A percentile compares a stretch with the other conserved stretches of the same genome.
phyloP scores from a whole-genome alignment of 2,113 vertebrate species.

The Rafetus swinhoei region DNA sequence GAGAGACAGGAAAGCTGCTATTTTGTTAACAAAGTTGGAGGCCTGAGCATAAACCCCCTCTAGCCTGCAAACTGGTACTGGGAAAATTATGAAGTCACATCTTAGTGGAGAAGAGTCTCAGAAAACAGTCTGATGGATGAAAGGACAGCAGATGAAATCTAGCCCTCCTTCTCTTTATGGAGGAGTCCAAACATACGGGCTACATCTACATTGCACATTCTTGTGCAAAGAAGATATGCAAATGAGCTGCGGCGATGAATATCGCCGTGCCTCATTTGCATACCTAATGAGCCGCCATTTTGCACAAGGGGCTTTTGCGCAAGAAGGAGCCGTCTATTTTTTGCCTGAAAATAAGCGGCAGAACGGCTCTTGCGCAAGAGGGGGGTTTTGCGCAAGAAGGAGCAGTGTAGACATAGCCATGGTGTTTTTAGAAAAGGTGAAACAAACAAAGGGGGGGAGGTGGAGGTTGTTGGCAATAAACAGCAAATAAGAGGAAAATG shows the following conservation, averaged over 20 bases:
- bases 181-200: not conserved
- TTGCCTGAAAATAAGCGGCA: too few species aligned
- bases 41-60: not conserved
- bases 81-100: not conserved
- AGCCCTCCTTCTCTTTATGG: not conserved
- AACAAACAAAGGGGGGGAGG: not conserved
- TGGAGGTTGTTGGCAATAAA: not conserved
- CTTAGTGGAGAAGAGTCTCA: not conserved
- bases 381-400: too few species aligned
- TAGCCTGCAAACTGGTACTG: not conserved
- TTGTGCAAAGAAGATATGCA: too few species aligned
- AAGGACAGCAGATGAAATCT: not conserved
- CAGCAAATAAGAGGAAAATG: not conserved
- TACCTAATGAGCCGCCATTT: too few species aligned
- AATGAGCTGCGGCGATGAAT: too few species aligned
- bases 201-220: too few species aligned
- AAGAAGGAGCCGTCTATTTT: too few species aligned
- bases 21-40: not conserved
- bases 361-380: too few species aligned
- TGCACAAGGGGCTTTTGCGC: too few species aligned
- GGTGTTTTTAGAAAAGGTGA: not conserved
- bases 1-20: not conserved
- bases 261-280: too few species aligned
- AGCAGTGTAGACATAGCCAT: not conserved
- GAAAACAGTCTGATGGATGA: not conserved